phyloP scores from a whole-genome alignment of 2,888 invertebrate species.

The Cataglyphis rosenhaueri region DNA sequence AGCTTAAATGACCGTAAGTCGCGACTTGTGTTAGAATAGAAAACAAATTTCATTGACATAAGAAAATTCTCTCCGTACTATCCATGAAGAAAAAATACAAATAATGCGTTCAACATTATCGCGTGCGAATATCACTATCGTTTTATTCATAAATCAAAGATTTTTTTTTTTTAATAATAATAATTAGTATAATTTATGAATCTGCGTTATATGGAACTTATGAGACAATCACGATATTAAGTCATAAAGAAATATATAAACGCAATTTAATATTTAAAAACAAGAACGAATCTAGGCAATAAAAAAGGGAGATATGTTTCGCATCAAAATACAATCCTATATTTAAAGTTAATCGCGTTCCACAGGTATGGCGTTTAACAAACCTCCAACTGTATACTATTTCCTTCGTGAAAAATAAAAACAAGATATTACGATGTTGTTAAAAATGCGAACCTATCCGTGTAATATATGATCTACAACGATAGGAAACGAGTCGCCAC shows the following conservation, averaged over 20 bases:
- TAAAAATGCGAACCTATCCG: not conserved
- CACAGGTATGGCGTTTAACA: constrained; percentile 1
- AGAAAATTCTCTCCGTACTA: not conserved
- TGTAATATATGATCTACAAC: constrained; percentile 26
- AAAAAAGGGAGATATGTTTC: not conserved
- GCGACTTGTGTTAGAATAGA: not conserved
- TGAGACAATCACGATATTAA: not conserved
- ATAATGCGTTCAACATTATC: not conserved
- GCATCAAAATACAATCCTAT: not conserved
- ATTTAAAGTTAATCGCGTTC: not conserved
- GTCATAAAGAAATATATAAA: not conserved
- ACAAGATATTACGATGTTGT: not conserved
- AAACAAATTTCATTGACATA: not conserved
- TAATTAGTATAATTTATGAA: not conserved
- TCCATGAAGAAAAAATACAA: not conserved
- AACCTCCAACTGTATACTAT: not conserved
- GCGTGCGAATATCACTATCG: not conserved
- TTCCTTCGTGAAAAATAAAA: not conserved
- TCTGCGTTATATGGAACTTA: not conserved
- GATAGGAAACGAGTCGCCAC: constrained; percentile 55
- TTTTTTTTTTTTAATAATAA: not conserved
- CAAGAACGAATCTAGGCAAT: not conserved
- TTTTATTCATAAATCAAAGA: not conserved
- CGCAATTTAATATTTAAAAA: not conserved
- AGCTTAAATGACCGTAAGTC: not conserved